phyloP scores from a whole-genome alignment of 2,797 vertebrate genomes.

The Picus viridis region DNA sequence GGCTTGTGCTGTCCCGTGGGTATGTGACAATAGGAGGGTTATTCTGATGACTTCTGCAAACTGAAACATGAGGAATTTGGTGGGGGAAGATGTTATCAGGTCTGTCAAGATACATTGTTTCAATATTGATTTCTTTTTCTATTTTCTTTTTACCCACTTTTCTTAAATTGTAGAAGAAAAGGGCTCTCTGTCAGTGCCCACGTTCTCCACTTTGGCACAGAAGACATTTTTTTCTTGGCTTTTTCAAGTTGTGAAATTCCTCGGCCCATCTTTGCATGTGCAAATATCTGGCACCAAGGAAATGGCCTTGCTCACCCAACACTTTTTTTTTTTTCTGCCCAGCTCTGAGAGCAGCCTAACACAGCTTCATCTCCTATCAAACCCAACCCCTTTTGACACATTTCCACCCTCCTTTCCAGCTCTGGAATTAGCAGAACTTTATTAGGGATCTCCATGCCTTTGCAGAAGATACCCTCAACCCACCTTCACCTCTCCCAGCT shows the following conservation, averaged over 20 bases:
- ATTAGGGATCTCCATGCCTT: not conserved
- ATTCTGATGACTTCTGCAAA: not conserved
- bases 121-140: not conserved
- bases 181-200: not conserved
- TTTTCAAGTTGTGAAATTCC: not conserved
- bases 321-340: not conserved
- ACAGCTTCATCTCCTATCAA: not conserved
- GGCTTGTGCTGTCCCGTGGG: not conserved
- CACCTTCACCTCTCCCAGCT: not conserved
- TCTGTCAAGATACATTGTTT: not conserved
- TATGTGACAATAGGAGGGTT: not conserved
- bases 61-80: not conserved
- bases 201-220: not conserved
- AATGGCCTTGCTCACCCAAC: not conserved
- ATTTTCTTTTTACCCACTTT: not conserved
- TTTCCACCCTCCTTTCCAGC: accelerated
- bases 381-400: not conserved
- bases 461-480: not conserved
- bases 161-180: not conserved
- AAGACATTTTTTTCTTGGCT: not conserved
- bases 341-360: not conserved
- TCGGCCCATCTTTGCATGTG: not conserved
- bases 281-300: not conserved
- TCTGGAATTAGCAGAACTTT: not conserved
- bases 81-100: not conserved